phyloP scores from a whole-genome alignment of 2,888 invertebrate species.

The Camponotus fellah region DNA sequence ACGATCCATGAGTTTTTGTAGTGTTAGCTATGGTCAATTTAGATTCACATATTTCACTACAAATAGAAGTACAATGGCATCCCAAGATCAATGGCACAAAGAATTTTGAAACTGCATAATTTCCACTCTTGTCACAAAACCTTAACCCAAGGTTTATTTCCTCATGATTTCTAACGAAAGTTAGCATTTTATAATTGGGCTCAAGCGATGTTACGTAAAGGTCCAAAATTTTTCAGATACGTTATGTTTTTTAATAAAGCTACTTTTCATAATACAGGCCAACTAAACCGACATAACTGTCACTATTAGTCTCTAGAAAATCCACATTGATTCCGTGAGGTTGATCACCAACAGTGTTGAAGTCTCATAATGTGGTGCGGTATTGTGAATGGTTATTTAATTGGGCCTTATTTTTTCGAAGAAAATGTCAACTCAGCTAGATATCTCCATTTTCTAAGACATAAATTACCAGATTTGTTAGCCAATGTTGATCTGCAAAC shows the following conservation, averaged over 20 bases:
- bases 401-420: too few species aligned
- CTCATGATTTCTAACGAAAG: background rate
- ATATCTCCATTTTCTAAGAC: too few species aligned
- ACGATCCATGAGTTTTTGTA: too few species aligned
- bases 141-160: background rate
- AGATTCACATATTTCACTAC: too few species aligned
- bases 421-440: too few species aligned
- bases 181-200: conserved; percentile 3
- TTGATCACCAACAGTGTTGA: background rate
- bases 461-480: too few species aligned
- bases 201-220: background rate
- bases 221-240: background rate
- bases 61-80: too few species aligned
- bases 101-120: background rate
- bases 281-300: conserved; percentile 1
- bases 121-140: background rate
- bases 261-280: background rate
- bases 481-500: too few species aligned
- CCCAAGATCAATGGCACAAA: too few species aligned
- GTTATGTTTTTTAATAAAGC: background rate
- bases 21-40: too few species aligned
- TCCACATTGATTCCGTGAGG: background rate
- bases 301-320: conserved; percentile 3
- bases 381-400: too few species aligned
- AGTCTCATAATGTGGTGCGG: background rate